Base-by-base conservation (phyloP, 2,888 invertebrate species). In the Blomia tropicalis region DNA sequence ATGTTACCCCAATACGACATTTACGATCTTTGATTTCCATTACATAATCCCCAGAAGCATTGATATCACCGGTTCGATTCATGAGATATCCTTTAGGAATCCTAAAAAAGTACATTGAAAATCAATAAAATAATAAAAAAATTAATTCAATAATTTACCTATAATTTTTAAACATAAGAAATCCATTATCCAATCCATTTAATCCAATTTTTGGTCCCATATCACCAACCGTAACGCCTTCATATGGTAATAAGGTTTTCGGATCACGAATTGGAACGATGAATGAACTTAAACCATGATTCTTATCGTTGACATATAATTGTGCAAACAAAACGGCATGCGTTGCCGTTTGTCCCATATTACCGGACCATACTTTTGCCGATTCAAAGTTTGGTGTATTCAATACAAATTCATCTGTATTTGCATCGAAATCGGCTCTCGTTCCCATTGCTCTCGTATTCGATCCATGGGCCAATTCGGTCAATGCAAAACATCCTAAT, bases 181-280 rank as follows among this genome's bases (percentile, higher is more conserved):
- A 90, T 14, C 85, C 95, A 77, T 95, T 95, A 73, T 95, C 95
- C 43, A 93, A 75, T 2, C 90, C 92, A 74, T 93, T 89, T 7
- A 90, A 78, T 0, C 87, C 92, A 44, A 87, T 78, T 75, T 95
- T 95, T 73, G 86, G 85, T 0, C 95, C 95, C 76, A 95, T 80
- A 72, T 95, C 93, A 0, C 92, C 92, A 0, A 92, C 84, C 0
- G 79, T 80, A 0, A 95, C 81, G 0, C 91, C 90, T 0, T 87
- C 82, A 70, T 77, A 81, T 0, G 87, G 80, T 60, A 79, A 71
- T 70, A 86, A 73, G 0, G 86, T 87, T 63, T 79, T 75, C 0
- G 82, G 80, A 73, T 87, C 83, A 2, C 91, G 77, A 65, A 95
- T 79, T 0, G 86, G 89, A 17, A 88, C 86, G n/a, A 92, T 76